Conservation (phyloP, 37 sponge, comb jelly and placozoan species). For the Chondrosia reniformis region DNA sequence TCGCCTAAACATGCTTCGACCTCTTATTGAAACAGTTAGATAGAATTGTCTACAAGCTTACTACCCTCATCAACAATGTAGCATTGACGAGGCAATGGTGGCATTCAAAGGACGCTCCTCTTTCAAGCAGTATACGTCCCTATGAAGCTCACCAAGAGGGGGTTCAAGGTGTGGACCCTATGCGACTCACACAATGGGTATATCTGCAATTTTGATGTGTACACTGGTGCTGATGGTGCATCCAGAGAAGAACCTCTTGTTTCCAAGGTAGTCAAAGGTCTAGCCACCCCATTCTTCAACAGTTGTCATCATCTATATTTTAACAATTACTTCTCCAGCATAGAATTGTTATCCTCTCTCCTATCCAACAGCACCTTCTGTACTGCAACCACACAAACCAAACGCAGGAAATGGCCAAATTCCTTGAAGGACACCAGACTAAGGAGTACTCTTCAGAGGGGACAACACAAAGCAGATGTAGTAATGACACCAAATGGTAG, state of each 20-base stretch:
- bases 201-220: constrained; percentile 2
- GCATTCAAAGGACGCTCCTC: neutral
- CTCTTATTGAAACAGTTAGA: neutral
- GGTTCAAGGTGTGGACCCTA: constrained; percentile 7
- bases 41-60: neutral
- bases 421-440: too few species aligned
- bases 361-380: too few species aligned
- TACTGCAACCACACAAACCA: too few species aligned
- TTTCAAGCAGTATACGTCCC: constrained; percentile 10
- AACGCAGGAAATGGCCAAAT: too few species aligned
- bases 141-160: neutral
- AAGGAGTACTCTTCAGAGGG: too few species aligned
- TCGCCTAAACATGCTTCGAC: neutral
- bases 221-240: neutral
- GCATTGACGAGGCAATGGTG: constrained; percentile 16
- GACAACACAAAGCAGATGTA: too few species aligned
- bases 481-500: too few species aligned
- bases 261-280: neutral
- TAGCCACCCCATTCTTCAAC: neutral
- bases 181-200: constrained; percentile 2
- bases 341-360: too few species aligned
- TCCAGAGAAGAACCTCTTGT: neutral
- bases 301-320: neutral
- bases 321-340: constrained; percentile 6
- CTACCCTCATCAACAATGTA: constrained; percentile 10